Percentiles rank a stretch among this genome's conserved stretches.
Conservation (phyloP, 2,113 vertebrate genomes). For the Xiphophorus hellerii region DNA sequence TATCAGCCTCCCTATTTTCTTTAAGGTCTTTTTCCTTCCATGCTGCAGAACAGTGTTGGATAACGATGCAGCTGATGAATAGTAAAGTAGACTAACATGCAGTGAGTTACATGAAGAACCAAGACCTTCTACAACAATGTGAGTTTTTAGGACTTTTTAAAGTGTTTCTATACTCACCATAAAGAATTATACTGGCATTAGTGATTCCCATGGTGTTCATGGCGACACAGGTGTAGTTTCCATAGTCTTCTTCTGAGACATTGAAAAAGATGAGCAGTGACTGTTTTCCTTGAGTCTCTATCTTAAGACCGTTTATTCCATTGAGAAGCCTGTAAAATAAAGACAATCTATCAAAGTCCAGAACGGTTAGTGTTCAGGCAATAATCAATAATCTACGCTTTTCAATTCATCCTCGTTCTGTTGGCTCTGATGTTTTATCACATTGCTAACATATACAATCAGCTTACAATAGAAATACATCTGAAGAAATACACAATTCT, state of each 20-base stretch:
- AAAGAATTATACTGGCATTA: constrained; percentile 96
- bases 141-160: neutral
- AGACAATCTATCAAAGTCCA: neutral
- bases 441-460: neutral
- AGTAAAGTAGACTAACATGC: too few species aligned
- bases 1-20: too few species aligned
- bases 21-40: too few species aligned
- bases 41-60: too few species aligned
- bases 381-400: neutral
- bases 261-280: constrained; percentile 97
- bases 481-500: neutral
- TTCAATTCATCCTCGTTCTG: too few species aligned
- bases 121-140: neutral
- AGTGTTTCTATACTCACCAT: constrained; percentile 80
- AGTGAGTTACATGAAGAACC: neutral
- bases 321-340: constrained; percentile 84
- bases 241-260: constrained; percentile 97
- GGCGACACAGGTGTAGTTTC: constrained; percentile 98
- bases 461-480: neutral
- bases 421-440: neutral
- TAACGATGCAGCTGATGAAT: too few species aligned
- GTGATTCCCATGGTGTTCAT: constrained; percentile 93
- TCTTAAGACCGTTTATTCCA: constrained; percentile 88
- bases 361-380: neutral
- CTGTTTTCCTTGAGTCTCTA: constrained; percentile 93